Conservation (phyloP, 2,888 invertebrate genomes). For the Chalcis sispes region DNA sequence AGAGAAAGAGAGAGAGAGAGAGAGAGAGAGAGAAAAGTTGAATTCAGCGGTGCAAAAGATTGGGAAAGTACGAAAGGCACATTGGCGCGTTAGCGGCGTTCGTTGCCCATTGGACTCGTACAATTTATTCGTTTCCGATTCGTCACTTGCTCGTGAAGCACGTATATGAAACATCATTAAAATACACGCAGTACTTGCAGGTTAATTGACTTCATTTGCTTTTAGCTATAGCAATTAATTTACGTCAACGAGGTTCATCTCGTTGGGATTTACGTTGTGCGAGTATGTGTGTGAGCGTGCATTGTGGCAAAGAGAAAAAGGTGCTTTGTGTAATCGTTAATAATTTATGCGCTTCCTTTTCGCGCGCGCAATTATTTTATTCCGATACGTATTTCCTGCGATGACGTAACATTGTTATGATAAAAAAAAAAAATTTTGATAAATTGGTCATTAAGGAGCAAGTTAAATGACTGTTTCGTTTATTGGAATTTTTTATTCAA, state of each 20-base stretch:
- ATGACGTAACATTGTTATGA: too few species aligned
- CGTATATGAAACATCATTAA: slow-evolving; percentile 45
- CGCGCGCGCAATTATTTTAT: too few species aligned
- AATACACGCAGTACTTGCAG: slow-evolving; percentile 25
- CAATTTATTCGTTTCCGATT: slow-evolving; percentile 9
- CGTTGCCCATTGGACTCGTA: not conserved
- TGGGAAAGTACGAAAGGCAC: not conserved
- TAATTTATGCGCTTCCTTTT: not conserved
- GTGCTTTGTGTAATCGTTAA: not conserved
- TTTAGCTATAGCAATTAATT: slow-evolving; percentile 37
- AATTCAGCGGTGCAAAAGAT: too few species aligned
- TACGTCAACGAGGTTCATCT: slow-evolving; percentile 6
- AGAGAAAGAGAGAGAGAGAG: not conserved
- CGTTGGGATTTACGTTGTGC: slow-evolving; percentile 5
- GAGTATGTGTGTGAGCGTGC: not conserved
- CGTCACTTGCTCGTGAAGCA: not conserved
- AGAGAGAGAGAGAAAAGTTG: not conserved
- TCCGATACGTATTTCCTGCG: too few species aligned
- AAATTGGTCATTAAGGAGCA: too few species aligned
- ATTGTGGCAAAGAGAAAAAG: not conserved
- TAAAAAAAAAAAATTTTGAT: too few species aligned
- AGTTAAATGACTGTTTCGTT: too few species aligned
- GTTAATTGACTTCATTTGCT: slow-evolving; percentile 40
- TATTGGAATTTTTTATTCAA: too few species aligned
- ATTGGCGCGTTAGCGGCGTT: not conserved